Evolutionary conservation across 2,113 vertebrate genomes (phyloP), one percentile per base, ranked within the genome.

Genomic region (Herpetotheres cachinnans): DNA sequence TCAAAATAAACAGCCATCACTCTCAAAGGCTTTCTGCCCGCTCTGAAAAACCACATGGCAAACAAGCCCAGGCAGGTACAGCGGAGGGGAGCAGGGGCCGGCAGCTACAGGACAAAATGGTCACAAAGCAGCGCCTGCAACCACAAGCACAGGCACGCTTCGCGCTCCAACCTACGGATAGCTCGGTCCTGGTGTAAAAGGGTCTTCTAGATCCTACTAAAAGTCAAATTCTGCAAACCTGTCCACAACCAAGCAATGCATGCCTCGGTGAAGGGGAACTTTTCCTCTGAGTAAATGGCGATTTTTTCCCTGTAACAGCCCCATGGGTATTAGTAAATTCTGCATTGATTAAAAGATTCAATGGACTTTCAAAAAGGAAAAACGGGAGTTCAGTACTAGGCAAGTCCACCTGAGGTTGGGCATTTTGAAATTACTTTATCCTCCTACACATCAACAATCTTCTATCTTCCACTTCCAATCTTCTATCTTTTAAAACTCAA

Each of bases 101-200:
- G 54, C 65, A 58, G 63, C 32, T 47, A 36, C 24, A 2, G 7
- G 47, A 82, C 46, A 50, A 67, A 63, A 32, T 0, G 0, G 27
- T 55, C 70, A 38, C 42, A 61, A 89, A 92, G 19, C 54, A 67
- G 11, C 1, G 1, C 6, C 27, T 65, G 82, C 59, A 82, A 3
- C 15, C 32, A n/a, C 72, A 71, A 32, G 18, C 32, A 32, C 0
- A 0, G 42, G 13, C 2, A 1, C 2, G 3, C 26, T 12, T 8
- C 1, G 1, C 26, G 7, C 36, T 52, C 61, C 16, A 55, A 78
- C 34, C 49, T 32, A 21, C 1, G 2, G 26, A 89, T 62, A 29
- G 66, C 86, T 30, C 34, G 25, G 21, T 40, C 44, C 17, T 34
- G 13, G 15, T 61, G 16, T 56, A 65, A 82, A 87, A 78, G 25